phyloP scores from a whole-genome alignment of 1,140 invertebrate species.

The Tribolium castaneum region DNA sequence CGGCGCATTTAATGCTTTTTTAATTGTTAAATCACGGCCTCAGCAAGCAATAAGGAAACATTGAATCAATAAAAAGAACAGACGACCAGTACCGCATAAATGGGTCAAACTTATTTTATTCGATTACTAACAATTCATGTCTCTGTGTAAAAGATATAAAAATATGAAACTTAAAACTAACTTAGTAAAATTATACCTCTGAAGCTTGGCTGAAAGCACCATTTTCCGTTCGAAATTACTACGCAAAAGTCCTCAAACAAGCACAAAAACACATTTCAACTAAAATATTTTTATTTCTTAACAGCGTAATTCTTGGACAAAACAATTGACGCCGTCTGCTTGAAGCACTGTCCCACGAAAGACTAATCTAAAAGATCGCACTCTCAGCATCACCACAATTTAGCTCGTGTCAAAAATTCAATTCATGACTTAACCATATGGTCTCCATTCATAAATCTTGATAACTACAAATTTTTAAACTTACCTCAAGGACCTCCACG shows the following conservation, averaged over 20 bases:
- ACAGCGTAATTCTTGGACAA: conserved; percentile 3
- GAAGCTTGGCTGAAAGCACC: background rate
- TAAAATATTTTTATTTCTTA: conserved; percentile 29
- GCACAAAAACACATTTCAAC: conserved; percentile 41
- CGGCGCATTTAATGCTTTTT: conserved; percentile 11
- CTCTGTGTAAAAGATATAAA: background rate
- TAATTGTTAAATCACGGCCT: conserved; percentile 16
- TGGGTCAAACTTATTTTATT: background rate
- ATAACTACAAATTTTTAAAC: background rate
- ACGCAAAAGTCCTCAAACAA: conserved; percentile 4
- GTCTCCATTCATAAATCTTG: background rate
- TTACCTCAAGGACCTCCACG: background rate
- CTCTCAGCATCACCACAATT: conserved; percentile 13
- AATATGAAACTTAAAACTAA: too few species aligned
- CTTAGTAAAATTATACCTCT: background rate
- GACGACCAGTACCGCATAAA: background rate
- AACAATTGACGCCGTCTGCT: conserved; percentile 8
- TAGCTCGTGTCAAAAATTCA: conserved; percentile 3
- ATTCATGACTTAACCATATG: conserved; percentile 14
- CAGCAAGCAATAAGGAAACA: conserved; percentile 15
- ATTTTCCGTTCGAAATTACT: background rate
- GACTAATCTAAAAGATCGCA: conserved; percentile 17
- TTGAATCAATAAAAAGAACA: conserved; percentile 12
- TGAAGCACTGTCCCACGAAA: conserved; percentile 7
- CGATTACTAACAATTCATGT: background rate